Evolutionary conservation across 1,140 invertebrate species (phyloP), one percentile per base, ranked within the genome.

Genomic region (Aradophagus sp.): DNA sequence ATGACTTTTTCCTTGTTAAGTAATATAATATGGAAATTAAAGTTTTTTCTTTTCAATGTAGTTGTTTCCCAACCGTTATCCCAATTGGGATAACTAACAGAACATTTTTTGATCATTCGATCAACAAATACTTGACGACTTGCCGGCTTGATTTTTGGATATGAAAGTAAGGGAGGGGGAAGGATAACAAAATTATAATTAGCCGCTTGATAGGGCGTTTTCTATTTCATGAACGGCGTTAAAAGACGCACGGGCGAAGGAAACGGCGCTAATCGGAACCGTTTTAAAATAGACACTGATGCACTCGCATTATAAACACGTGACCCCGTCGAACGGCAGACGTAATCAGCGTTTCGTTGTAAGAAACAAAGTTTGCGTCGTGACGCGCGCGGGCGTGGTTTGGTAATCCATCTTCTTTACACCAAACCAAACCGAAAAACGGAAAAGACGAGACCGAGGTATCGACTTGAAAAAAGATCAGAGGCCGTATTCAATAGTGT

Each of bases 361-460:
- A 36, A 41, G 67, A 67, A 66, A 52, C 56, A 67, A 72, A 72
- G 58, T 70, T 70, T 35, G 52, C 47, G 47, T 14, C 65, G 31
- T 70, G 58, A 39, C 31, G 52, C 23, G 52, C 61, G 47, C 45
- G 41, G 61, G 62, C 41, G 62, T 61, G 53, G 61, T 66, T 66
- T 72, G 66, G 69, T 72, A 72, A 72, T 72, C 58, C 59, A 65
- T 73, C 65, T 55, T 53, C 59, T 61, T 73, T 68, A 61, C 48
- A 68, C 27, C 45, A 39, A 67, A 15, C 31, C 17, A 23, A 50
- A 34, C 32, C 27, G 23, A 29, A 58, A 59, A 53, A 59, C 63
- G 55, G 63, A 68, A 59, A 63, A 53, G 63, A 53, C 52, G 36
- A 53, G 58, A 52, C 20, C 19, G 31, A 41, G 32, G 13, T 12